phyloP scores from a whole-genome alignment of 2,113 vertebrate genomes.

The Rattus norvegicus region GRCr8 NC_086021.1:138131001-138131500 shows the following conservation, averaged over 20 bases:
- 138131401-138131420: background rate
- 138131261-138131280: background rate
- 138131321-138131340: background rate
- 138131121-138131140: background rate
- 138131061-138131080: background rate
- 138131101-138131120: background rate
- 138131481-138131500: background rate
- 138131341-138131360: background rate
- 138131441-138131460: background rate
- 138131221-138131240: background rate
- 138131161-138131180: background rate
- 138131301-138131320: background rate
- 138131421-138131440: background rate
- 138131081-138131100: background rate
- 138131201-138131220: background rate
- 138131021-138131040: background rate
- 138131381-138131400: background rate
- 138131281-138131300: background rate
- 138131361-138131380: background rate
- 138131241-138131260: background rate
- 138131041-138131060: background rate
- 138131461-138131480: background rate
- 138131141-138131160: background rate
- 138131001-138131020: background rate
- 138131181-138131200: no score